These are phyloP conservation scores for Mesoclemmys tuberculata DNA, from an alignment of 2,113 vertebrate species.

Conservation along the genomic window DNA sequence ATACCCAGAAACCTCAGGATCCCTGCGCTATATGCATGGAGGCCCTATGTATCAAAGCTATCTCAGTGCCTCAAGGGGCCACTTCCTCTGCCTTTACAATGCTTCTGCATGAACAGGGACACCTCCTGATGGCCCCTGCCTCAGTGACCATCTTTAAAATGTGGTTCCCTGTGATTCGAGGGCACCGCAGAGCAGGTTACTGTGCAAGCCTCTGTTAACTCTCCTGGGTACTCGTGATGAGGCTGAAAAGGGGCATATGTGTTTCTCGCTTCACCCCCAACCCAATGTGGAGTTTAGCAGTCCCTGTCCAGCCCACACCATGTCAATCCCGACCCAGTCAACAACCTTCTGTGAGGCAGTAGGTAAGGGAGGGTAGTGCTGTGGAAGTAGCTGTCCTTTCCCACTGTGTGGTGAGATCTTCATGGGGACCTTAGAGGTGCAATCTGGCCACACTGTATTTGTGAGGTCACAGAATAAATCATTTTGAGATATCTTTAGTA, in stretches of 20 bases:
- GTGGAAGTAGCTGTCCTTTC: background rate
- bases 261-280: background rate
- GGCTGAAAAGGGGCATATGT: background rate
- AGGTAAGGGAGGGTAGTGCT: background rate
- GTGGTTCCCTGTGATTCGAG: background rate
- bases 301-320: background rate
- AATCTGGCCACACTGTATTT: background rate
- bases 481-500: background rate
- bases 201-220: background rate
- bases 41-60: background rate
- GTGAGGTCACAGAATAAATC: background rate
- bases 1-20: background rate
- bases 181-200: background rate
- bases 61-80: background rate
- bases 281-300: background rate
- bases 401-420: background rate
- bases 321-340: background rate
- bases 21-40: background rate
- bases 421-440: background rate
- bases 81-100: background rate
- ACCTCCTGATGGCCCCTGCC: background rate
- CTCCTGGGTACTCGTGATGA: fast-evolving
- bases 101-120: background rate
- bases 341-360: background rate
- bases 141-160: background rate